These are phyloP conservation scores for Ovis aries DNA, from an alignment of 2,113 vertebrate species.

Conservation along the genomic window DNA sequence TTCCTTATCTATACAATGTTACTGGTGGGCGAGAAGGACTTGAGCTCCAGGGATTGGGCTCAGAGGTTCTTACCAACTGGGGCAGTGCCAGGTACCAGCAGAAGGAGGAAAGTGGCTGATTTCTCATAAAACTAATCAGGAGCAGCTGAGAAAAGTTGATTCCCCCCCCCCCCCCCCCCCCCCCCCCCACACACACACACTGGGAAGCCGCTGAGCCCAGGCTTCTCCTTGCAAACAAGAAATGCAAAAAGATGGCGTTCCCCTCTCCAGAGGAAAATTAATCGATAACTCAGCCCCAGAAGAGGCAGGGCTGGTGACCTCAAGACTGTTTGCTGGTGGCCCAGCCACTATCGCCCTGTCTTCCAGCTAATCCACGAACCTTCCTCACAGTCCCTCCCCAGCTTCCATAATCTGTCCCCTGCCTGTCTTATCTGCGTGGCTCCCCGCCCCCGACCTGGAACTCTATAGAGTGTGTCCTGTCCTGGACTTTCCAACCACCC, in stretches of 20 bases:
- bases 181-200: no score
- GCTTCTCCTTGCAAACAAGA: neutral
- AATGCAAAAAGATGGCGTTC: neutral
- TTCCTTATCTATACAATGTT: neutral
- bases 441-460: neutral
- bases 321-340: slow-evolving; percentile 17
- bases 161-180: neutral
- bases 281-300: slow-evolving; percentile 24
- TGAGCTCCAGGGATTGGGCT: neutral
- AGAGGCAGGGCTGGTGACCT: slow-evolving; percentile 1
- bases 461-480: neutral
- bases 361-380: slow-evolving; percentile 31
- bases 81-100: neutral
- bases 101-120: neutral
- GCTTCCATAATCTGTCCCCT: neutral
- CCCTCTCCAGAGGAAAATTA: neutral
- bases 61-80: neutral
- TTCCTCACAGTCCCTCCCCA: neutral
- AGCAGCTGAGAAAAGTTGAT: neutral
- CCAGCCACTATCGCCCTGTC: neutral
- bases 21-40: neutral
- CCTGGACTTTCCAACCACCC: neutral
- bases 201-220: neutral
- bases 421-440: slow-evolving; percentile 12
- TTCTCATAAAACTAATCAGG: neutral